phyloP scores from a whole-genome alignment of 1,140 invertebrate species.

The Tetragonula clypearis region DNA sequence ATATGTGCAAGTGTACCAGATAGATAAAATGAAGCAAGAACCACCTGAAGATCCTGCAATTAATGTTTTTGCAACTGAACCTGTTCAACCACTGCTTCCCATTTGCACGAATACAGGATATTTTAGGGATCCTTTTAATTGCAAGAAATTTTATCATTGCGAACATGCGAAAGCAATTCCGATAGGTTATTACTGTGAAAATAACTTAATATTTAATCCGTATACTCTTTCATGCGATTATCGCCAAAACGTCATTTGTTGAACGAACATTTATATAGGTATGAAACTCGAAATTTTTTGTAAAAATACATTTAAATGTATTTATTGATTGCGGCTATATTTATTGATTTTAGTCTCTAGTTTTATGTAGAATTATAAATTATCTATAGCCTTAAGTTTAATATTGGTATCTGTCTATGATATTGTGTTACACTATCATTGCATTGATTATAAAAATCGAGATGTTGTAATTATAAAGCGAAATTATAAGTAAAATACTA shows the following conservation, averaged over 20 bases:
- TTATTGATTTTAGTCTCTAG: neutral
- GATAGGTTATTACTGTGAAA: conserved; percentile 33
- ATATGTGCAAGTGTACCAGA: conserved; percentile 22
- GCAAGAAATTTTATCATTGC: conserved; percentile 53
- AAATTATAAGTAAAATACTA: neutral
- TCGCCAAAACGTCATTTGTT: conserved; percentile 29
- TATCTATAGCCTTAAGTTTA: neutral
- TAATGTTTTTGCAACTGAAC: conserved; percentile 40
- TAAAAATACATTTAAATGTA: neutral
- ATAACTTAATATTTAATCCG: conserved; percentile 36
- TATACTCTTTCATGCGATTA: conserved; percentile 13
- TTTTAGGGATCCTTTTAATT: conserved; percentile 47
- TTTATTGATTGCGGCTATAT: neutral
- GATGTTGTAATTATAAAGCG: too few relatives aligned
- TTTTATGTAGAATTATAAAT: neutral
- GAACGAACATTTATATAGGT: neutral
- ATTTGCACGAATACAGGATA: conserved; percentile 33
- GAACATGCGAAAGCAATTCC: conserved; percentile 6
- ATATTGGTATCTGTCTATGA: neutral
- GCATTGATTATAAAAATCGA: neutral
- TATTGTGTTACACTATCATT: neutral
- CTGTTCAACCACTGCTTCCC: conserved; percentile 26
- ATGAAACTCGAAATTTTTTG: too few relatives aligned
- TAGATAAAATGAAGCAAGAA: neutral
- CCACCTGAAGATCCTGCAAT: conserved; percentile 45